These are phyloP conservation scores for Eumacrocentrus americanus DNA, from an alignment of 2,888 invertebrate genomes.

Conservation along the genomic window DNA sequence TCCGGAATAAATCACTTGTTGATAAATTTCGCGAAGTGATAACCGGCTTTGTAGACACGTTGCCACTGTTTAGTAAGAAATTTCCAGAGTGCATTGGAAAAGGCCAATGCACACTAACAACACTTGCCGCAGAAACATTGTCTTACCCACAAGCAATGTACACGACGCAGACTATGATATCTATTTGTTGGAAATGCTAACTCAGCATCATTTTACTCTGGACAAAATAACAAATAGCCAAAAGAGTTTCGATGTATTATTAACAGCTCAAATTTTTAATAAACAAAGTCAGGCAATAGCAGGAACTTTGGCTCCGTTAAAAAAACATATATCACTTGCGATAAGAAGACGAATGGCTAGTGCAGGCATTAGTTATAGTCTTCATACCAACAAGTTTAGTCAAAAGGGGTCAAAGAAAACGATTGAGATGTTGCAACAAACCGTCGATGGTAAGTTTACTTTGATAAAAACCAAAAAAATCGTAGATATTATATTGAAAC, in stretches of 20 bases:
- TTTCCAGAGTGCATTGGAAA: slow-evolving; percentile 16
- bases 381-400: not conserved
- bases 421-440: not conserved
- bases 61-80: slow-evolving; percentile 20
- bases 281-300: not conserved
- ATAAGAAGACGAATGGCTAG: not conserved
- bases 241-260: not conserved
- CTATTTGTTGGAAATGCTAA: slow-evolving; percentile 16
- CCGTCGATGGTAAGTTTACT: not conserved
- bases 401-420: not conserved
- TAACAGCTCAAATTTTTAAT: not conserved
- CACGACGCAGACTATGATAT: slow-evolving; percentile 28
- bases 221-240: not conserved
- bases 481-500: too few relatives aligned
- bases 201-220: slow-evolving; percentile 9
- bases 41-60: slow-evolving; percentile 27
- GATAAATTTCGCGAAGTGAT: not conserved
- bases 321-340: not conserved
- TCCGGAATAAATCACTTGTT: too few relatives aligned
- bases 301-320: not conserved
- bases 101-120: slow-evolving; percentile 22
- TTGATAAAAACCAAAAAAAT: too few relatives aligned
- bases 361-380: not conserved
- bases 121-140: slow-evolving; percentile 15
- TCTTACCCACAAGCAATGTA: not conserved